Base-by-base conservation (phyloP, 2,888 invertebrate species). In the Acanthopleura granulata region DNA sequence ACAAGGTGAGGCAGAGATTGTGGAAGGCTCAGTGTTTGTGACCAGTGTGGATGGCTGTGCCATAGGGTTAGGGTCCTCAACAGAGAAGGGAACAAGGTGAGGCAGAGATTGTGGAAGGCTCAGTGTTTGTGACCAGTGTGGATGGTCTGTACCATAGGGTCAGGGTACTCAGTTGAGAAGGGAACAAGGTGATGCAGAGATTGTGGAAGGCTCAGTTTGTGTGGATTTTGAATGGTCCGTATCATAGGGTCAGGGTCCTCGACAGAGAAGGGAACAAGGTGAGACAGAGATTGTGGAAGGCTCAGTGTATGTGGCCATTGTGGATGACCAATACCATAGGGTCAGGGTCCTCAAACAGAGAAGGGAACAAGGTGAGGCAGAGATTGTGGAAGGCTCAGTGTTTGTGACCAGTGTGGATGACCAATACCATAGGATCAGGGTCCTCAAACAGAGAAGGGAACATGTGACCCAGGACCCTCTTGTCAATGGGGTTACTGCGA, bases 101-200 rank as follows among this genome's bases (percentile, higher is more conserved):
- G 40, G 9, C 4, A 6, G 75, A 78, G 0, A 74, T 86, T 11
- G 72, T 49, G 15, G 80, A 77, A 30, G 85, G 81, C 9, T 57
- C 72, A 3, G 78, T 82, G 0, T 86, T 82, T 77, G 80, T 84
- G 12, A 83, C 83, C 4, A 76, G 78, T 66, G 79, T 81, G 49
- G 85, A 85, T 49, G 78, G 74, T 14, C 75, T 83, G 29, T 85
- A 78, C 73, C 84, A 85, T 49, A 79, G 86, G 30, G 82, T 86
- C 0, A 71, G 81, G 30, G 81, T 84, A 14, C 73, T 81, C 12
- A 40, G 9, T 40, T 6, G 40, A 9, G 40, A 40, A 40, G 40
- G 40, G 40, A 40, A 40, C 40, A 40, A 40, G 40, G 40, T 40
- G 40, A 40, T 3, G 40, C 4, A 40, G 75, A 78, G 0, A 73